phyloP scores from a whole-genome alignment of 2,888 invertebrate genomes.

The Scaptodrosophila latifasciaeformis region DNA sequence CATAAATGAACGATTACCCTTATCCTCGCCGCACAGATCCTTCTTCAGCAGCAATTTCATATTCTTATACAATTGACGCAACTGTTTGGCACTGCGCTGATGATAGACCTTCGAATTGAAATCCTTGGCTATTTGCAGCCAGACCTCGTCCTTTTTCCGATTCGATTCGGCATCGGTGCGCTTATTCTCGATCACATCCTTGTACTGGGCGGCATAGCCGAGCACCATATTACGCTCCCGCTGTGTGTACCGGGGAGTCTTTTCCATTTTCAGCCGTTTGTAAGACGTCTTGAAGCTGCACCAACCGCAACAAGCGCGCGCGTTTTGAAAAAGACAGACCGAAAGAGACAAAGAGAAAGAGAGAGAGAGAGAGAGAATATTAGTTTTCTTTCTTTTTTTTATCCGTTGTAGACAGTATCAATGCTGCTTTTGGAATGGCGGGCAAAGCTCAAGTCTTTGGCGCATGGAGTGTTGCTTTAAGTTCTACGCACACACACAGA shows the following conservation, averaged over 20 bases:
- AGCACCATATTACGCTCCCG: constrained; percentile 74
- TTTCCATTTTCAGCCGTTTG: constrained; percentile 74
- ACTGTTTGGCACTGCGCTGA: constrained; percentile 73
- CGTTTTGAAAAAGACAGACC: no score
- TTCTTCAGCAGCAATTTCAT: constrained; percentile 74
- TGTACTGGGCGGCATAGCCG: constrained; percentile 74
- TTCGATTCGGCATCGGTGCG: constrained; percentile 73
- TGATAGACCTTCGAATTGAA: constrained; percentile 74
- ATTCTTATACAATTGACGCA: constrained; percentile 74
- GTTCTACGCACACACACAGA: no score
- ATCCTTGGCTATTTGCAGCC: constrained; percentile 74
- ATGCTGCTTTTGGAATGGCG: no score
- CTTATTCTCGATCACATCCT: constrained; percentile 74
- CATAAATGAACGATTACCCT: constrained; percentile 71
- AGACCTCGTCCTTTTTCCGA: constrained; percentile 74
- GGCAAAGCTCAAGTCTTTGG: not conserved
- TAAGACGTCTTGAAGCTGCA: constrained; percentile 73
- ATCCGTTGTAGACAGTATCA: no score
- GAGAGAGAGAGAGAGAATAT: not conserved
- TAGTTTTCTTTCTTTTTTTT: no score
- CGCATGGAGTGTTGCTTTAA: not conserved
- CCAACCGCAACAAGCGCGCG: no score
- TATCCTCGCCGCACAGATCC: constrained; percentile 72
- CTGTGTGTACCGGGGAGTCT: constrained; percentile 73
- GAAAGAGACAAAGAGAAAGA: no score